Base-by-base conservation (phyloP, 2,797 vertebrate genomes). In the Parauchenoglanis ngamensis region DNA sequence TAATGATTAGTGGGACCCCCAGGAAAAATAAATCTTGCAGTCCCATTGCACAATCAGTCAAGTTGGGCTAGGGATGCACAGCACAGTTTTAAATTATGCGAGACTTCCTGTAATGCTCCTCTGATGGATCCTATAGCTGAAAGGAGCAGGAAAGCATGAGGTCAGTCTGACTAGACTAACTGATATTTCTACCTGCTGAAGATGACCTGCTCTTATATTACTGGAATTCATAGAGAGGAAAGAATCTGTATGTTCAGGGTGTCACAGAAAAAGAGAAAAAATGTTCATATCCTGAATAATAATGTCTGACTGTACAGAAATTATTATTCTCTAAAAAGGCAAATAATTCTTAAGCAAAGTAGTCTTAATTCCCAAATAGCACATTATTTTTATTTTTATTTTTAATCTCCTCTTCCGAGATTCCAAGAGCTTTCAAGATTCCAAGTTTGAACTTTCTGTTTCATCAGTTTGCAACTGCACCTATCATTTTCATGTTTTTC, bases 71-170 rank as follows among this genome's bases (percentile, higher is more conserved):
- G 92, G 93, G 91, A 92, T 89, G 92, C 92, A 93, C 92, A 92
- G 94, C 88, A 90, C 93, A 94, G 94, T 94, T 90, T 95, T 96
- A 96, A 96, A 95, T 95, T 95, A 96, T 95, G 94, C 91, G 89
- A 93, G 93, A 95, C 95, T 96, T 96, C 96, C 95, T 94, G 90
- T 79, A 90, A 84, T 87, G 92, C 91, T 95, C 90, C 92, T 92
- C 90, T 94, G 94, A 94, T 91, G 90, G 91, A 89, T 85, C 92
- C 90, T 91, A 85, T 85, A 88, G 87, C 56, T 46, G 91, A 93
- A 93, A 93, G 92, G 61, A 90, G 80, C 83, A 65, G 87, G 94
- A 95, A 93, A 91, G 93, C 93, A 91, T 92, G 92, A 93, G 91
- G 92, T 88, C 84, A 65, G 31, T 89, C 87, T 89, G 90, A 90